phyloP scores from a whole-genome alignment of 2,888 invertebrate genomes.

The Pandemis cinnamomeana region DNA sequence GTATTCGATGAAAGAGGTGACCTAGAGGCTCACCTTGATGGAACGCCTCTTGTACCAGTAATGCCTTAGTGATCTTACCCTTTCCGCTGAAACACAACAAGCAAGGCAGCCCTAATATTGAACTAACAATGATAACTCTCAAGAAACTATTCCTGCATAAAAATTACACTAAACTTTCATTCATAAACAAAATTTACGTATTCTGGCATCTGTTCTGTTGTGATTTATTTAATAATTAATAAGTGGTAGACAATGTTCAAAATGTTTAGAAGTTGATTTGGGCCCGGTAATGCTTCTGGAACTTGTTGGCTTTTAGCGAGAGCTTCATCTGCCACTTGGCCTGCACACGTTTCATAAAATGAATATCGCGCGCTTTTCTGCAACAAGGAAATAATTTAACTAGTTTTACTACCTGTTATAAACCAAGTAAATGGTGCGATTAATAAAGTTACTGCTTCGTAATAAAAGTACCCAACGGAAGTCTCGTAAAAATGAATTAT shows the following conservation, averaged over 20 bases:
- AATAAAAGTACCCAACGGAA: no score
- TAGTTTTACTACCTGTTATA: not conserved
- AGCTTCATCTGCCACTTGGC: slow-evolving; percentile 90
- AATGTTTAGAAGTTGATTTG: slow-evolving; percentile 91
- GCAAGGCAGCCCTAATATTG: not conserved
- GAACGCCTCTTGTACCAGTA: not conserved
- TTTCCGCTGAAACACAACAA: not conserved
- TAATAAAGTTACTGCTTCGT: no score
- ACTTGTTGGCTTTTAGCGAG: slow-evolving; percentile 91
- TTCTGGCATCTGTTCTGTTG: slow-evolving; percentile 3
- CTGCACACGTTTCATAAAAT: slow-evolving; percentile 92
- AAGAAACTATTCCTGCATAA: not conserved
- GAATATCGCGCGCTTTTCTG: slow-evolving; percentile 93
- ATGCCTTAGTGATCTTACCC: not conserved
- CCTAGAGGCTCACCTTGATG: no score
- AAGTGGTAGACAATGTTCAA: not conserved
- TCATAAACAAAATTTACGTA: not conserved
- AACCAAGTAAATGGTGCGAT: not conserved
- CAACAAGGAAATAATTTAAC: slow-evolving; percentile 42
- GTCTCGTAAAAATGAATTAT: no score
- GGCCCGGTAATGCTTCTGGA: slow-evolving; percentile 91
- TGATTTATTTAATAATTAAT: not conserved
- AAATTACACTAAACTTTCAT: not conserved
- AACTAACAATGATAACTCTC: not conserved
- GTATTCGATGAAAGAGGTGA: no score